Conservation (phyloP, 2,888 invertebrate species). For the Allolobophora icterica region DNA sequence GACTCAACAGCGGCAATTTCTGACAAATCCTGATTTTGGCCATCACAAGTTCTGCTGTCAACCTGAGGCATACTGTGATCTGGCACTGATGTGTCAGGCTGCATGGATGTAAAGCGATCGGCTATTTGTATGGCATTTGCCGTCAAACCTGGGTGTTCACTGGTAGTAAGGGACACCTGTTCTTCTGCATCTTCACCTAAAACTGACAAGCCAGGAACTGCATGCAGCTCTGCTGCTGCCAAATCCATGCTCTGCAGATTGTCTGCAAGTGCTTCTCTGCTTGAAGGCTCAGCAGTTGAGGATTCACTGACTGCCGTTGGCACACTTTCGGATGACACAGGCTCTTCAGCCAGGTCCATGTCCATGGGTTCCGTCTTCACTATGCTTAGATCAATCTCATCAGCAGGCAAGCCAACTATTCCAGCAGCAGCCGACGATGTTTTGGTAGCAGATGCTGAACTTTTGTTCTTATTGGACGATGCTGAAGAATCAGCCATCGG, state of each 20-base stretch:
- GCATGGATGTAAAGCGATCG: too few relatives aligned
- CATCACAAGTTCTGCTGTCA: constrained; percentile 17
- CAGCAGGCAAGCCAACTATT: not conserved
- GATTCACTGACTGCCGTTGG: not conserved
- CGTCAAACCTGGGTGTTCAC: too few relatives aligned
- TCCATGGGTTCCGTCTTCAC: not conserved
- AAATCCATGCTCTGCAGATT: not conserved
- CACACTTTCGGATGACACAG: not conserved
- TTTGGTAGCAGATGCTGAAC: not conserved
- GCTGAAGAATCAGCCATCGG: not conserved
- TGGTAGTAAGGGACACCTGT: not conserved
- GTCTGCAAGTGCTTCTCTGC: not conserved
- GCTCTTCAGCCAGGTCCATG: not conserved
- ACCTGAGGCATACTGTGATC: not conserved
- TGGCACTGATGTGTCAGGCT: not conserved
- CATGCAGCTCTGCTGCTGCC: not conserved
- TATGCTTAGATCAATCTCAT: not conserved
- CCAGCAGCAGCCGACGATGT: not conserved
- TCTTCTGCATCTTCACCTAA: not conserved
- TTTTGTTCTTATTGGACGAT: not conserved
- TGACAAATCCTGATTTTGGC: not conserved
- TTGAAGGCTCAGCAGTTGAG: not conserved
- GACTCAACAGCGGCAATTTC: not conserved
- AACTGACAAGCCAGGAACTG: not conserved
- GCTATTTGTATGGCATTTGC: too few relatives aligned